Conservation (phyloP, 2,888 invertebrate species). For the Synergus umbraculus region DNA sequence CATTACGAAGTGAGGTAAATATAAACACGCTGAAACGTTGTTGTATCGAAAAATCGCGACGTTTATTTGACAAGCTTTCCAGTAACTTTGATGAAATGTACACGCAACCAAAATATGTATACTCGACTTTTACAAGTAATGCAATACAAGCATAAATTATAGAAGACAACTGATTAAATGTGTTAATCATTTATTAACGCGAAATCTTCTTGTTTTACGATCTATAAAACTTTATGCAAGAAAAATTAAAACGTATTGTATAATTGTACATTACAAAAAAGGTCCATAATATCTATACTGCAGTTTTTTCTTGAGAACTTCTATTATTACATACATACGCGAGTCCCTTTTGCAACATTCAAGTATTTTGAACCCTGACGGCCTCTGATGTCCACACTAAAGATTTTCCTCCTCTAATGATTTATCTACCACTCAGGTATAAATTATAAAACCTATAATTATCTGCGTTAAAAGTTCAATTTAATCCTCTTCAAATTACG, state of each 20-base stretch:
- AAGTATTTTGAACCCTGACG: constrained; percentile 6
- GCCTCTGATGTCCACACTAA: constrained; percentile 27
- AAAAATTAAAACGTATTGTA: too few relatives aligned
- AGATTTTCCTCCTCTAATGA: constrained; percentile 18
- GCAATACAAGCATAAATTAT: background rate
- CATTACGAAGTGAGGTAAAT: background rate
- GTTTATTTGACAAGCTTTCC: constrained; percentile 7
- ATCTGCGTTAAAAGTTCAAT: constrained; percentile 37
- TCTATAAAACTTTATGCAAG: too few relatives aligned
- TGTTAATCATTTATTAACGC: background rate
- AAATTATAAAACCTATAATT: constrained; percentile 39
- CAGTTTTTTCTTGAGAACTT: background rate
- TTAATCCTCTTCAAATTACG: constrained; percentile 36
- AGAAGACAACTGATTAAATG: background rate
- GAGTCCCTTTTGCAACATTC: constrained; percentile 26
- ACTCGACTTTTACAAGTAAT: background rate
- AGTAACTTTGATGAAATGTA: background rate
- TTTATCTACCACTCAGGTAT: constrained; percentile 33
- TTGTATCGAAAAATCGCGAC: constrained; percentile 7
- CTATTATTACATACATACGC: constrained; percentile 9
- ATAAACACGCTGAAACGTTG: background rate
- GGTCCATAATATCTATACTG: background rate
- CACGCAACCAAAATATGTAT: background rate
- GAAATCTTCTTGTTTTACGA: too few relatives aligned
- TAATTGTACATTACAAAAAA: background rate